Evolutionary conservation across 2,888 invertebrate genomes (phyloP), one percentile per base, ranked within the genome.

Genomic region (Lomographa bimaculata): DNA sequence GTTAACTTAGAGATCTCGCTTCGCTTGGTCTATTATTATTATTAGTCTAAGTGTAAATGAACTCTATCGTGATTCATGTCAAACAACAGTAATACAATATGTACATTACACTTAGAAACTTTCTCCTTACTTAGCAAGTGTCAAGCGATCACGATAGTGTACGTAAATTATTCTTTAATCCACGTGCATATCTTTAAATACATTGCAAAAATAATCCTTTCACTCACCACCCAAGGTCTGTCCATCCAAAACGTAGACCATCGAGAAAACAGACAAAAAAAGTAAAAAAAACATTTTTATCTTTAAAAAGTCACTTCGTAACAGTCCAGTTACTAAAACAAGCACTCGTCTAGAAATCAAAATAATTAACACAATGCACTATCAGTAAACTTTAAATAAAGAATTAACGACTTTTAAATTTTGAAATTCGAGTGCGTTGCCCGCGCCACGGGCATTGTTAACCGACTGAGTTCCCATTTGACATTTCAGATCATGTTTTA

Each of bases 141-240:
- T n/a, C n/a, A n/a, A n/a, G n/a, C n/a, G n/a, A n/a, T n/a, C n/a
- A n/a, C n/a, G n/a, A n/a, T n/a, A n/a, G n/a, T n/a, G n/a, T n/a
- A n/a, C n/a, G n/a, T n/a, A n/a, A n/a, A n/a, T n/a, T n/a, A n/a
- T n/a, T n/a, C n/a, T n/a, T n/a, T n/a, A 40, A 42, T 38, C 35
- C 36, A 21, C 20, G 29, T 47, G 27, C 16, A 57, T 50, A 3
- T 2, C 4, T 11, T 11, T 7, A 24, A 30, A 30, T 12, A 21
- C 12, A 20, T 19, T 24, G 18, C 8, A 11, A 25, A 69, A 66
- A 71, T 65, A 61, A 60, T 33, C 83, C 84, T 84, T 84, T 86
- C 83, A 84, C 86, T 86, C 50, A 85, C 85, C 86, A 36, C 74
- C 70, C 80, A 83, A 81, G 76, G 81, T 79, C 60, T 84, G 83